Percentiles rank a stretch among this genome's conserved stretches.
Evolutionary conservation across 2,888 invertebrate genomes (phyloP).

Genomic region (Cepaea hortensis): DNA sequence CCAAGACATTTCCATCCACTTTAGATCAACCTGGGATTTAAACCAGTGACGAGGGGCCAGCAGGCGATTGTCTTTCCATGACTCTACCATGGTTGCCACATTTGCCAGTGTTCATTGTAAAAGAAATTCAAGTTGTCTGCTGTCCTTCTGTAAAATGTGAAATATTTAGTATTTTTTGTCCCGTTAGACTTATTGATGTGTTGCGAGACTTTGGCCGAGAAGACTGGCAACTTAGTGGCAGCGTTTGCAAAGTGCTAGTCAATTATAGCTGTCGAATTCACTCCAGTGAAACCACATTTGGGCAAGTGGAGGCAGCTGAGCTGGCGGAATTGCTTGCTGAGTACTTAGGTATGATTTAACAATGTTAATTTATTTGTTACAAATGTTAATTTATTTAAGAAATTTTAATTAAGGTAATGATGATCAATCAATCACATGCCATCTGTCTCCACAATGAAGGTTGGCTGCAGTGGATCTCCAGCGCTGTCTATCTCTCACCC

Average conservation of each 20-base stretch:
- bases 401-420: no score
- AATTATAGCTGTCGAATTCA: slow-evolving; percentile 80
- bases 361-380: no score
- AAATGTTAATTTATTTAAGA: no score
- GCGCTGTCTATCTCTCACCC: no score
- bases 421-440: no score
- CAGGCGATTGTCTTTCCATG: no score
- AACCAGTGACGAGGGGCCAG: no score
- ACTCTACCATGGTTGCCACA: no score
- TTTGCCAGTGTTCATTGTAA: neutral
- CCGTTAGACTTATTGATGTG: slow-evolving; percentile 78
- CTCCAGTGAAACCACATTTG: slow-evolving; percentile 71
- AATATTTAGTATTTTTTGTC: neutral
- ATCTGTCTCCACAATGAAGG: no score
- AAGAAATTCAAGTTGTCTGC: neutral
- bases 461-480: no score
- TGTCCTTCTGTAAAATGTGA: neutral
- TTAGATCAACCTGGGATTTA: no score
- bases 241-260: slow-evolving; percentile 87
- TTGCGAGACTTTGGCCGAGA: slow-evolving; percentile 80
- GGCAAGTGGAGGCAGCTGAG: slow-evolving; percentile 69
- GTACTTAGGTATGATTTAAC: slow-evolving; percentile 61
- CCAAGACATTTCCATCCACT: no score
- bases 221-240: slow-evolving; percentile 84
- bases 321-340: slow-evolving; percentile 70